phyloP scores from a whole-genome alignment of 2,113 vertebrate genomes.

The Hippocampus barbouri region DNA sequence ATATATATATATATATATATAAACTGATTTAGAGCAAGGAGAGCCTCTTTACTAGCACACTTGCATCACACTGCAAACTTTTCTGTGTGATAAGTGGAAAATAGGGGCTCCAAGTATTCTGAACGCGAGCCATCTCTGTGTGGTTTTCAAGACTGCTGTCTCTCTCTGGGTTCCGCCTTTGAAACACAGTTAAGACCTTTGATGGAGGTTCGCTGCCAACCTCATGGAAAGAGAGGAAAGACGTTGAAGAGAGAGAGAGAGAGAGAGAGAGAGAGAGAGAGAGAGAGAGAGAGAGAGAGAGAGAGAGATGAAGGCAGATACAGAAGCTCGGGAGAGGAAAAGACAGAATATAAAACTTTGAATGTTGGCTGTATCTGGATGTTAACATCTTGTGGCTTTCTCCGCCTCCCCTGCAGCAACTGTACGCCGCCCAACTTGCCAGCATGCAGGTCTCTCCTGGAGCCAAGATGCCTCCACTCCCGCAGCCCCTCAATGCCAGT shows the following conservation, averaged over 20 bases:
- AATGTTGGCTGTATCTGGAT: conserved; percentile 70
- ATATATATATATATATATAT: too few species aligned
- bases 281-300: conserved; percentile 16
- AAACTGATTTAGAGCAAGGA: conserved; percentile 50
- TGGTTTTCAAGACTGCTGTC: conserved; percentile 73
- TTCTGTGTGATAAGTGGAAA: conserved; percentile 75
- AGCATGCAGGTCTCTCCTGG: conserved; percentile 99
- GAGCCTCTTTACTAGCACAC: conserved; percentile 66
- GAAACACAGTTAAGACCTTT: conserved; percentile 78
- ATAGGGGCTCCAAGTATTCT: conserved; percentile 72
- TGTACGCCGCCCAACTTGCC: conserved; percentile 98
- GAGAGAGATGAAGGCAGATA: conserved; percentile 59
- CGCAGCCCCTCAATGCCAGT: conserved; percentile 85
- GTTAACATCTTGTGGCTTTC: conserved; percentile 69
- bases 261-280: conserved; percentile 42
- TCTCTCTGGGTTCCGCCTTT: conserved; percentile 70
- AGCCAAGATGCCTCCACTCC: conserved; percentile 95
- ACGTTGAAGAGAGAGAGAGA: conserved; percentile 58
- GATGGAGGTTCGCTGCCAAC: conserved; percentile 72
- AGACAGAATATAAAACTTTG: conserved; percentile 67
- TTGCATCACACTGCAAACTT: conserved; percentile 67
- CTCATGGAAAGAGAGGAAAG: conserved; percentile 71
- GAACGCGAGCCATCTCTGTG: conserved; percentile 73
- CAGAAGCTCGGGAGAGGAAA: conserved; percentile 52
- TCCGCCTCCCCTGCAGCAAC: conserved; percentile 83